These are phyloP conservation scores for Oryzias celebensis DNA, from an alignment of 2,113 vertebrate genomes.

Conservation along the genomic window DNA sequence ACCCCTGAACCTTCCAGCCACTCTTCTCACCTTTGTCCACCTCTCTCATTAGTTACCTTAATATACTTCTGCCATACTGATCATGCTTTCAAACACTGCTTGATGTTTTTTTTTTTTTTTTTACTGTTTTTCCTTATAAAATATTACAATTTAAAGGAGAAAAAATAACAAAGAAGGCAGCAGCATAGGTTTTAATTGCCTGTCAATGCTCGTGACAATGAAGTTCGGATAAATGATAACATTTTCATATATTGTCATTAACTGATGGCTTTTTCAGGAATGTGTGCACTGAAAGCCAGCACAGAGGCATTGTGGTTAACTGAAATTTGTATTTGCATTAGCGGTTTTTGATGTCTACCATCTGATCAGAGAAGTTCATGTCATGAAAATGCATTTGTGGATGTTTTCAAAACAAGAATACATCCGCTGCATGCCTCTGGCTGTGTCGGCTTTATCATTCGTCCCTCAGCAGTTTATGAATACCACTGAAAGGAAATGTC, in stretches of 20 bases:
- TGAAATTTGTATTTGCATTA: slow-evolving; percentile 7
- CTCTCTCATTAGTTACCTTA: slow-evolving; percentile 2
- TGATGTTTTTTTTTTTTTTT: neutral
- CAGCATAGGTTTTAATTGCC: neutral
- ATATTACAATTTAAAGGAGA: neutral
- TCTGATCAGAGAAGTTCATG: slow-evolving; percentile 11
- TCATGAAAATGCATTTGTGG: slow-evolving; percentile 3
- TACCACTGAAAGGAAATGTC: slow-evolving; percentile 28
- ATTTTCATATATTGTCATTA: neutral
- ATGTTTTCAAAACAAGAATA: slow-evolving; percentile 19
- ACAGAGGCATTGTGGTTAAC: neutral
- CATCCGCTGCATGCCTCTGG: neutral
- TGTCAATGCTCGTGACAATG: neutral
- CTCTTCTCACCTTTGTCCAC: slow-evolving; percentile 1
- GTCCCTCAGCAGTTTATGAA: slow-evolving; percentile 19
- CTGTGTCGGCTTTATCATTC: slow-evolving; percentile 15
- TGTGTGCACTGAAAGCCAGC: neutral
- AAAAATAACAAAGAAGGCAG: neutral
- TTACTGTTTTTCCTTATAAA: neutral
- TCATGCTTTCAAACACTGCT: neutral
- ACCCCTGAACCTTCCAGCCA: neutral
- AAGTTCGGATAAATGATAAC: neutral
- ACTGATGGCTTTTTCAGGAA: neutral
- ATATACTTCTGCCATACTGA: neutral
- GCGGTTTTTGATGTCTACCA: slow-evolving; percentile 10